Evolutionary conservation across 2,113 vertebrate species (phyloP), one percentile per base, ranked within the genome.

Genomic region (Bos indicus): DNA sequence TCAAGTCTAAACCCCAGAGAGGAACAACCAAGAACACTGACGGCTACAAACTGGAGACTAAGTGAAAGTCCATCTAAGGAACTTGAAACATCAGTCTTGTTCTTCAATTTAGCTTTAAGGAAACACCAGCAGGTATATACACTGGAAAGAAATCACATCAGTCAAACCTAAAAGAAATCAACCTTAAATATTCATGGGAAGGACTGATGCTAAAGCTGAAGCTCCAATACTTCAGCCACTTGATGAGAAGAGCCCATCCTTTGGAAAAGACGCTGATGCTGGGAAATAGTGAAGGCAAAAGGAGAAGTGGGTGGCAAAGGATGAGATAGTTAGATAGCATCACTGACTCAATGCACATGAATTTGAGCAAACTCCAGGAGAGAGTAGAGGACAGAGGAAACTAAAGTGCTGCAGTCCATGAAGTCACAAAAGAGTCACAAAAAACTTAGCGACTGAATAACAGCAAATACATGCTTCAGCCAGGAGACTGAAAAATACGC

Each of bases 21-120:
- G 33, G 87, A 80, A n/a, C 26, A 43, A n/a, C 43, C 52, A 59
- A 30, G 43, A 57, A 23, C 19, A 40, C 8, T 51, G 48, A 60
- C 1, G 10, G 16, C 15, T 28, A 5, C 62, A 81, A 43, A 46
- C 0, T 9, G 14, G 26, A 80, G 52, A 43, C 4, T 2, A 26
- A 78, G 17, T 26, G 25, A 40, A 52, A 26, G 28, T 28, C 46
- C 28, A 33, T 4, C 16, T n/a, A 43, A 12, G 36, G 26, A 46
- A 67, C 9, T 26, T 25, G 23, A 84, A 51, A 28, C 26, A 52
- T 17, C 48, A 77, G 3, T 40, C 60, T 64, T 52, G 10, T 9
- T 81, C 43, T 25, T 19, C 19, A 28, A 5, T 8, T 5, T 23
- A 23, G 46, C 80, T 91, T 51, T 52, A 95, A 43, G 77, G 77